Evolutionary conservation across 2,113 vertebrate genomes (phyloP), one percentile per base, ranked within the genome.

Genomic region (Podarcis raffonei): DNA sequence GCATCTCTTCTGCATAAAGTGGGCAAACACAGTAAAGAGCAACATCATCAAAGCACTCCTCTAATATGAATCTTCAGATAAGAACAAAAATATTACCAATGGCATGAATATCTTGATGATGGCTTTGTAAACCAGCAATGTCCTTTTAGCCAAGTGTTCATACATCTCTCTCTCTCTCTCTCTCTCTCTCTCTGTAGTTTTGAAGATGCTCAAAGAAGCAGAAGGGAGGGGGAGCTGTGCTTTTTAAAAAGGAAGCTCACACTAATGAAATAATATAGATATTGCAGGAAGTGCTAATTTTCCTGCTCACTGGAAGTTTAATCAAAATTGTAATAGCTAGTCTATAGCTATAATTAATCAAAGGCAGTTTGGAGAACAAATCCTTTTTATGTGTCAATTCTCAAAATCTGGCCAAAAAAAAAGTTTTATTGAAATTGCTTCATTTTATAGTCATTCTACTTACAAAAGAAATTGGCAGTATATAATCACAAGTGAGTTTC

Each of bases 301-400:
- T 96, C 94, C 92, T 95, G 84, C 94, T 95, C 92, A 90, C 91
- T 95, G 89, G 93, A 94, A 93, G 88, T 95, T 96, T 94, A 94
- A 93, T 92, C 95, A 87, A 80, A 96, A 96, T 91, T 88, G 86
- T 93, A 91, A 91, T 90, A 91, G 94, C 94, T 95, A 90, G 88
- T 93, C 92, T 89, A 83, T 95, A 95, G 93, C 91, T 93, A 93
- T 93, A 95, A 96, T 96, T 95, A 96, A 96, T 96, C 97, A 94
- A 71, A 93, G 2, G 65, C 16, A 25, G 90, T 89, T 92, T 95
- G 37, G 93, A 39, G 30, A 95, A 92, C 13, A 37, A 74, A 90
- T 94, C 93, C 87, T 93, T 94, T 94, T 75, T 93, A 95, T 90
- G 92, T 2, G 30, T 93, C 94, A 85, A 94, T 95, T 96, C 95